phyloP scores from a whole-genome alignment of 1,140 invertebrate species.

The Delia radicum region DNA sequence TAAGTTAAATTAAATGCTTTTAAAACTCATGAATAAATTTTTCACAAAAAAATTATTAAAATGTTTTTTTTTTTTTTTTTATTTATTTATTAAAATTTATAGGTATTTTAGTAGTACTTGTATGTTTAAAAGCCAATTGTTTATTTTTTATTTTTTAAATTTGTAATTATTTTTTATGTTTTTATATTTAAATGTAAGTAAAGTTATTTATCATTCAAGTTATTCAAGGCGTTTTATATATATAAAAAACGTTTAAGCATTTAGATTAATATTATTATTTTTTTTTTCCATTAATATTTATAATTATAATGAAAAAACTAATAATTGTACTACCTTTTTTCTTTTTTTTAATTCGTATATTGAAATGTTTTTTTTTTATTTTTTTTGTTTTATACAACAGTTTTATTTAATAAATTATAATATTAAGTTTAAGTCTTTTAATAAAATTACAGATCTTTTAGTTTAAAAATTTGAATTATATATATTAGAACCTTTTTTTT shows the following conservation, averaged over 20 bases:
- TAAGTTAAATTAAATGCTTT: slow-evolving; percentile 14
- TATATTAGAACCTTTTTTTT: too few species aligned
- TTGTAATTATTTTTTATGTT: not conserved
- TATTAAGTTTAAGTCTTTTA: not conserved
- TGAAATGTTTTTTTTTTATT: slow-evolving; percentile 23
- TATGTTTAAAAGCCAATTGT: slow-evolving; percentile 7
- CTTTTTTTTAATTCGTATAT: slow-evolving; percentile 20
- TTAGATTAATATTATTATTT: slow-evolving; percentile 7
- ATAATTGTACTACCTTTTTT: slow-evolving; percentile 19
- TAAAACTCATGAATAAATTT: slow-evolving; percentile 11
- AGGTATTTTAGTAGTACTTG: not conserved
- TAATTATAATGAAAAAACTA: slow-evolving; percentile 8
- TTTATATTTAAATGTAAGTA: not conserved
- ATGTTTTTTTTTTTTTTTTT: not conserved
- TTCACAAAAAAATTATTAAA: not conserved
- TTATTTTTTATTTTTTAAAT: not conserved
- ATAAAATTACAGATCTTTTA: not conserved
- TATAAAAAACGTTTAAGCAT: slow-evolving; percentile 14
- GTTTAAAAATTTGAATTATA: too few species aligned
- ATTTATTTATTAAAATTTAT: slow-evolving; percentile 6
- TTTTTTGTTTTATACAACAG: slow-evolving; percentile 23
- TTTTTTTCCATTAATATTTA: slow-evolving; percentile 7
- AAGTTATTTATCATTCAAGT: not conserved
- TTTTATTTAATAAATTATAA: not conserved
- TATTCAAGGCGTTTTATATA: slow-evolving; percentile 15